Evolutionary conservation across 2,113 vertebrate genomes (phyloP).

Genomic region (Notarius quadriscutis): DNA sequence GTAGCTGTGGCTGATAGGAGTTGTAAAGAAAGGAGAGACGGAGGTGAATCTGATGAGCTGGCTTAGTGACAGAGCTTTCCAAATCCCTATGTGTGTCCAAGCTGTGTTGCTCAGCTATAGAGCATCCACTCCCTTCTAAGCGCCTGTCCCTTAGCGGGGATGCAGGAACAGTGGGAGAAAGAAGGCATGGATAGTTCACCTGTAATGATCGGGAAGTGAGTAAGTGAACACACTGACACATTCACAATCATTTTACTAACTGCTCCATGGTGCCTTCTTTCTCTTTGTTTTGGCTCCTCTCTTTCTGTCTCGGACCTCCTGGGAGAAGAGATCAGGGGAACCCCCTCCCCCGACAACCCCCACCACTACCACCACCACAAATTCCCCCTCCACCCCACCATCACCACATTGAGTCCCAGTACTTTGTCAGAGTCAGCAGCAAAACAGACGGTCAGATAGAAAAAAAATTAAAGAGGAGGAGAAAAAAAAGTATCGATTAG

Average conservation of each 20-base stretch:
- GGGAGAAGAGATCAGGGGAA: conserved; percentile 62
- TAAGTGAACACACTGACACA: conserved; percentile 28
- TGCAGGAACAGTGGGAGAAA: conserved; percentile 53
- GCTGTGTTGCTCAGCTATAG: conserved; percentile 57
- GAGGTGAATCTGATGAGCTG: conserved; percentile 76
- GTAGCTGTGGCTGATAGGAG: conserved; percentile 59
- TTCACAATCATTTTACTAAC: conserved; percentile 51
- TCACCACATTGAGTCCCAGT: conserved; percentile 56
- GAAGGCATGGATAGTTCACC: not conserved
- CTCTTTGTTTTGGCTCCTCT: conserved; percentile 48
- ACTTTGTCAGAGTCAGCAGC: conserved; percentile 81
- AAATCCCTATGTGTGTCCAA: conserved; percentile 66
- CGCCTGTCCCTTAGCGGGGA: conserved; percentile 68
- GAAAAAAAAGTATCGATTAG: conserved; percentile 76
- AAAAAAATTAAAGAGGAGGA: conserved; percentile 55
- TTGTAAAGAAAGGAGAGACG: conserved; percentile 46
- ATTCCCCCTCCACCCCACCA: conserved; percentile 19
- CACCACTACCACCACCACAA: conserved; percentile 40
- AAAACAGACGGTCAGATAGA: conserved; percentile 71
- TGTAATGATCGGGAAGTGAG: not conserved
- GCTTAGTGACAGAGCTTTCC: conserved; percentile 68
- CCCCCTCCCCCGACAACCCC: not conserved
- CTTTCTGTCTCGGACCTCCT: conserved; percentile 37
- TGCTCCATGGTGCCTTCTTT: conserved; percentile 22
- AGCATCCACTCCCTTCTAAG: conserved; percentile 63